Evolutionary conservation across 2,113 vertebrate genomes (phyloP), one percentile per base, ranked within the genome.

Genomic region (Pithys albifrons): DNA sequence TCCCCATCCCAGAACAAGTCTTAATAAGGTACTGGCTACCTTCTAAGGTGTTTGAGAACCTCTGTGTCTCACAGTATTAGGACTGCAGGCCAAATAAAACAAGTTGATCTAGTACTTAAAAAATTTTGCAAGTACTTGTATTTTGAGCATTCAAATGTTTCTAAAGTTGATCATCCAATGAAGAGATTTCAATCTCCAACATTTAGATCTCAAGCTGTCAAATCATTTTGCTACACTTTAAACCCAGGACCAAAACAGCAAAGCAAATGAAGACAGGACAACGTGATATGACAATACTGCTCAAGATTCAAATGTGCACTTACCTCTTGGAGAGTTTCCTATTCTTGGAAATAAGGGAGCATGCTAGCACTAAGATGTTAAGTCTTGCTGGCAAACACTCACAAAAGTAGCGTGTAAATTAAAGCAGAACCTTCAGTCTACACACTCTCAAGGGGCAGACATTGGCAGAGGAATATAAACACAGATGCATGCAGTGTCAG

Each of bases 41-140:
- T 93, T 85, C n/a, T 78, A 51, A 78, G 33, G 31, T 82, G 93
- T 97, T 97, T 96, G 96, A 96, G 96, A 97, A 96, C 96, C 96
- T 97, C 95, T 92, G 89, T 73, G 37, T 59, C 72, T 73, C 41
- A n/a, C 45, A 55, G 43, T 9, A 78, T 66, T 19, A 90, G 82
- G 28, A 37, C n/a, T 39, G 24, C 16, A 81, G 48, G 57, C 83
- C 89, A 92, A 65, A 93, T 74, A 84, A 86, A 86, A 41, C 11
- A 48, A 80, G 20, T 2, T 46, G n/a, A 67, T 54, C n/a, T 0
- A 89, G 29, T 20, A 6, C 35, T 48, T 89, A 9, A 48, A 27
- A 25, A 37, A 57, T 91, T 95, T 89, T 83, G 46, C 14, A 59
- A 82, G 52, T 64, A 64, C 20, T 86, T 54, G 8, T 29, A 54